Percentiles rank a stretch among this genome's conserved stretches.
Conservation (phyloP, 2,797 vertebrate species). For the Gallinago solitaria region DNA sequence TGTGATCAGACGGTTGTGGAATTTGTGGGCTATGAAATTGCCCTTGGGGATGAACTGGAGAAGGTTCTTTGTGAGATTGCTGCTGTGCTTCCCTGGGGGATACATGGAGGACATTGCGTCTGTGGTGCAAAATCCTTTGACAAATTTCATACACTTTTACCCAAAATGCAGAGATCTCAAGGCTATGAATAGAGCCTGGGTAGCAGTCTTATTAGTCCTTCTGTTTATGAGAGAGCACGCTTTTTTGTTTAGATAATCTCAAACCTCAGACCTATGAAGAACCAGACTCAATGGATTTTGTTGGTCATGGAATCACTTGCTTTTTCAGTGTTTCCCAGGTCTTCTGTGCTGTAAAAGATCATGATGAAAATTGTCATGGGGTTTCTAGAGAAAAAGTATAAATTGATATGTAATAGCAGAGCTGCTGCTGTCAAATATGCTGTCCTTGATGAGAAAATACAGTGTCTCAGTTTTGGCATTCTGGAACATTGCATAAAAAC, state of each 20-base stretch:
- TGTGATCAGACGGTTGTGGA: conserved; percentile 55
- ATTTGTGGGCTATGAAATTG: conserved; percentile 62
- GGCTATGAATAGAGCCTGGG: neutral
- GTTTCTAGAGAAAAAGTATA: neutral
- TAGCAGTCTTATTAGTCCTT: neutral
- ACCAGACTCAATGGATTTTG: neutral
- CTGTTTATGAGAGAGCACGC: neutral
- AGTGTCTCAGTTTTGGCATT: neutral
- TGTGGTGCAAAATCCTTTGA: neutral
- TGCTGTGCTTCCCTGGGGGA: conserved; percentile 1
- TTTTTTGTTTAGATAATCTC: neutral
- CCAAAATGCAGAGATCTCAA: neutral
- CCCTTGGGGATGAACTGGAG: conserved; percentile 30
- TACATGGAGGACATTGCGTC: neutral
- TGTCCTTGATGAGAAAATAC: neutral
- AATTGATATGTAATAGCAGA: neutral
- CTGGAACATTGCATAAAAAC: neutral
- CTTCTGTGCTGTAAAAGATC: neutral
- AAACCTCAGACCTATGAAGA: neutral
- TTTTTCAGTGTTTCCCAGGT: neutral
- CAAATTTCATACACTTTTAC: conserved; percentile 9
- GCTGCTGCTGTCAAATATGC: neutral
- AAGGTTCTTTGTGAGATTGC: conserved; percentile 37
- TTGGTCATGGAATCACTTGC: neutral
- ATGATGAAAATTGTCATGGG: neutral